A percentile compares a stretch with the other conserved stretches of the same genome.
Conservation (phyloP, 2,888 invertebrate species). For the Ophonus ardosiacus region DNA sequence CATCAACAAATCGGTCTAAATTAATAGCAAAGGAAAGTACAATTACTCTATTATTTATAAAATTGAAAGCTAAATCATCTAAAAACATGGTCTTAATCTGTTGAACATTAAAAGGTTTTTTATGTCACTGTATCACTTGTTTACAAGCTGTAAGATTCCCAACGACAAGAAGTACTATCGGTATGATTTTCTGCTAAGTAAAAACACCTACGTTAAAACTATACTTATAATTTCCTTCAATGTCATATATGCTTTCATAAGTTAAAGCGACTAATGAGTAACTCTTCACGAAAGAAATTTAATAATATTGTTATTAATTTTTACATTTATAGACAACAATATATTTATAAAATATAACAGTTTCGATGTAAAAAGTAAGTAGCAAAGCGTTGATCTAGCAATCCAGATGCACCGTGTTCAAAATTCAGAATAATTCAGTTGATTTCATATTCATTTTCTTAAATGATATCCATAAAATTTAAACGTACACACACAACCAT, state of each 20-base stretch:
- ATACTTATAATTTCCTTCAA: constrained; percentile 9
- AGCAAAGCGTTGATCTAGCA: too few species aligned
- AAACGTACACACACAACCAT: too few species aligned
- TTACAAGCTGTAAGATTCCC: constrained; percentile 23
- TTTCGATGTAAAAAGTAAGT: too few species aligned
- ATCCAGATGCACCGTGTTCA: too few species aligned
- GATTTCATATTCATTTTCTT: too few species aligned
- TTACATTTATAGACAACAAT: background rate
- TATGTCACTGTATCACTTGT: constrained; percentile 36
- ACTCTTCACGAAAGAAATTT: constrained; percentile 4
- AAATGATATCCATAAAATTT: too few species aligned
- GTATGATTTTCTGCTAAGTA: constrained; percentile 6
- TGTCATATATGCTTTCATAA: constrained; percentile 6
- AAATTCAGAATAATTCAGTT: too few species aligned
- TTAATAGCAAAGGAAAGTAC: background rate
- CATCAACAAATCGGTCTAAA: background rate
- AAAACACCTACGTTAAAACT: constrained; percentile 12
- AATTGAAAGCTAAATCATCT: constrained; percentile 17
- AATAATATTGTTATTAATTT: background rate
- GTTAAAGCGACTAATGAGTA: constrained; percentile 2
- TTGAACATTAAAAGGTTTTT: background rate
- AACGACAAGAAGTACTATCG: constrained; percentile 12
- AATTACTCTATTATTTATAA: background rate
- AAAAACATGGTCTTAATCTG: background rate
- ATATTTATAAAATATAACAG: too few species aligned